A percentile compares a stretch with the other conserved stretches of the same genome.
Conservation (phyloP, 2,113 vertebrate genomes). For the Cebus imitator region DNA sequence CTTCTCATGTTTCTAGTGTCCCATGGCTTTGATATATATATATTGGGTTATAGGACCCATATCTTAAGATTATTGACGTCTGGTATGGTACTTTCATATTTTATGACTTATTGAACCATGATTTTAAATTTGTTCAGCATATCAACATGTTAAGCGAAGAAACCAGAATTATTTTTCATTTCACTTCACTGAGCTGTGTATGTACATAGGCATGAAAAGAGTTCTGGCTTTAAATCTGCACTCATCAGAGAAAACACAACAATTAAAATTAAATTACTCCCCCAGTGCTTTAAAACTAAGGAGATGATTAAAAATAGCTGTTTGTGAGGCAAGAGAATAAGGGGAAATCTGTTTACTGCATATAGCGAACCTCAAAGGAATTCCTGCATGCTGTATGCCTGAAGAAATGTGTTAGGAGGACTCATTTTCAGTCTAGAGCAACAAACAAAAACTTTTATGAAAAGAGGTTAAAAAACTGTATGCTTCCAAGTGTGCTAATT, state of each 20-base stretch:
- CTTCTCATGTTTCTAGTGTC: neutral
- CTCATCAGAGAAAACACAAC: slow-evolving; percentile 82
- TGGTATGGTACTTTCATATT: neutral
- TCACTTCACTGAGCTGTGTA: slow-evolving; percentile 45
- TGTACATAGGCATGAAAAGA: slow-evolving; percentile 40
- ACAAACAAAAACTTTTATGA: slow-evolving; percentile 68
- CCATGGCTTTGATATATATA: slow-evolving; percentile 29
- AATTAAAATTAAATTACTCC: slow-evolving; percentile 85
- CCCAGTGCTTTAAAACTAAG: slow-evolving; percentile 70
- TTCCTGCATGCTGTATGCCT: slow-evolving; percentile 53
- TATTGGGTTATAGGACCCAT: neutral
- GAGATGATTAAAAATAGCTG: slow-evolving; percentile 79
- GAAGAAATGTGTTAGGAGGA: slow-evolving; percentile 66
- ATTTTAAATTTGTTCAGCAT: slow-evolving; percentile 52
- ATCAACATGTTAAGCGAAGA: slow-evolving; percentile 58
- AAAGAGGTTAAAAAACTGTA: slow-evolving; percentile 56
- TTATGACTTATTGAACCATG: slow-evolving; percentile 10
- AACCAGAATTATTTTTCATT: slow-evolving; percentile 34
- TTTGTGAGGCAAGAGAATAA: slow-evolving; percentile 68
- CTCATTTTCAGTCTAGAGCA: slow-evolving; percentile 66
- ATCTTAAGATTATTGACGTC: slow-evolving; percentile 52
- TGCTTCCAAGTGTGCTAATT: neutral
- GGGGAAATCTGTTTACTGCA: slow-evolving; percentile 79
- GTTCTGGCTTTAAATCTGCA: slow-evolving; percentile 73
- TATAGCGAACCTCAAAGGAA: slow-evolving; percentile 73